Conservation (phyloP, 2,888 invertebrate genomes). For the Plagiodera versicolora region DNA sequence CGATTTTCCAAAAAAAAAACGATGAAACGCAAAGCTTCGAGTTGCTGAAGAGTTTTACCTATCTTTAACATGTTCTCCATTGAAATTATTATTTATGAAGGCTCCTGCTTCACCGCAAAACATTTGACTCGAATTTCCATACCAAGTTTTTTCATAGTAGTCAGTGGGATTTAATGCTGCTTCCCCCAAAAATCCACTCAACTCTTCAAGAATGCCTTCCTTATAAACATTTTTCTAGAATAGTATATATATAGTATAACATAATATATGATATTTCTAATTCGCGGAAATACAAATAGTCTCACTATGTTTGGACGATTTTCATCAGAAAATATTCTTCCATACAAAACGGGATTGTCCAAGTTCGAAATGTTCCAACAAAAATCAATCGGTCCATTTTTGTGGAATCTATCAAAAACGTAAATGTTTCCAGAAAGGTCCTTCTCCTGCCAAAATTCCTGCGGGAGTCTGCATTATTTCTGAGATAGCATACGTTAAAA, state of each 20-base stretch:
- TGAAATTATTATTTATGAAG: not conserved
- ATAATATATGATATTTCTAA: too few relatives aligned
- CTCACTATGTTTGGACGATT: not conserved
- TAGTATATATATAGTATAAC: too few relatives aligned
- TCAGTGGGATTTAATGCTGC: slow-evolving; percentile 39
- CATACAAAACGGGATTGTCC: not conserved
- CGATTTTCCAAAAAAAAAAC: not conserved
- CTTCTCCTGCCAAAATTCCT: slow-evolving; percentile 41
- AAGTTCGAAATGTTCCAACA: slow-evolving; percentile 20
- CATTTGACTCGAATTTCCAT: slow-evolving; percentile 21
- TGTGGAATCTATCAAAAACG: slow-evolving; percentile 21
- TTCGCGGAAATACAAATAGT: too few relatives aligned
- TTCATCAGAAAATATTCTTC: not conserved
- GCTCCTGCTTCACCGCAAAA: slow-evolving; percentile 19
- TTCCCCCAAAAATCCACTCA: slow-evolving; percentile 40
- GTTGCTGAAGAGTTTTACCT: slow-evolving; percentile 7
- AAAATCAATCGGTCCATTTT: slow-evolving; percentile 32
- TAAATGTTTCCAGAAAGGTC: slow-evolving; percentile 39
- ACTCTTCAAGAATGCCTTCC: slow-evolving; percentile 36
- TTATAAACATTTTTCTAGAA: slow-evolving; percentile 21
- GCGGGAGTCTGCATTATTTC: not conserved
- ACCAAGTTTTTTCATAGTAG: slow-evolving; percentile 39
- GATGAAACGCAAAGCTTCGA: too few relatives aligned
- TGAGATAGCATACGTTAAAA: too few relatives aligned
- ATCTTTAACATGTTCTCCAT: not conserved